Evolutionary conservation across 1,140 invertebrate genomes (phyloP).

Genomic region (Drosophila miranda): DNA sequence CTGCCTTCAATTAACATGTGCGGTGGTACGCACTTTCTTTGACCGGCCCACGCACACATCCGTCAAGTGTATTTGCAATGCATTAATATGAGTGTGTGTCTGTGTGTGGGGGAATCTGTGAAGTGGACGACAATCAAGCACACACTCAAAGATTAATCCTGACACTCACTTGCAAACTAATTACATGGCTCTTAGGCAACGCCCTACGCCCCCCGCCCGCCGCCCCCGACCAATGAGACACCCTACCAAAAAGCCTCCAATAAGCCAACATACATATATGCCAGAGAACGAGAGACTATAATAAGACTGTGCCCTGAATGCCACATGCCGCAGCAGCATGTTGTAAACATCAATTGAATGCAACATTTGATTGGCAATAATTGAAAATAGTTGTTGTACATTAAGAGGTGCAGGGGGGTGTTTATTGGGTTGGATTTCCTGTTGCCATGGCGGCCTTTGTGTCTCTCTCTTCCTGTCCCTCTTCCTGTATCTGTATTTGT

Average conservation of each 20-base stretch:
- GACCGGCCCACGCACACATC: slow-evolving; percentile 25
- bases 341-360: slow-evolving; percentile 81
- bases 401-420: slow-evolving; percentile 37
- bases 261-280: slow-evolving; percentile 24
- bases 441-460: slow-evolving; percentile 72
- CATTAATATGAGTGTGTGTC: slow-evolving; percentile 50
- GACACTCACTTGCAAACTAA: slow-evolving; percentile 81
- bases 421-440: slow-evolving; percentile 49
- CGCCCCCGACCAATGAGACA: neutral
- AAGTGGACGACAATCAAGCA: slow-evolving; percentile 77
- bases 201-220: slow-evolving; percentile 35
- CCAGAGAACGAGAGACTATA: slow-evolving; percentile 58
- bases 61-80: slow-evolving; percentile 57
- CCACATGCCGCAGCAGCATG: slow-evolving; percentile 60
- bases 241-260: neutral
- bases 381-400: slow-evolving; percentile 81
- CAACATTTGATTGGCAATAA: slow-evolving; percentile 82
- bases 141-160: slow-evolving; percentile 80
- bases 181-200: slow-evolving; percentile 78
- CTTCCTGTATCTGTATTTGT: neutral
- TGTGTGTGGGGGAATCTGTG: slow-evolving; percentile 23
- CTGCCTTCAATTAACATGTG: slow-evolving; percentile 74
- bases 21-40: slow-evolving; percentile 68
- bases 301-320: slow-evolving; percentile 41
- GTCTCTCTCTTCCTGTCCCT: neutral